Base-by-base conservation (phyloP, 2,888 invertebrate species). In the Endotricha flammealis region DNA sequence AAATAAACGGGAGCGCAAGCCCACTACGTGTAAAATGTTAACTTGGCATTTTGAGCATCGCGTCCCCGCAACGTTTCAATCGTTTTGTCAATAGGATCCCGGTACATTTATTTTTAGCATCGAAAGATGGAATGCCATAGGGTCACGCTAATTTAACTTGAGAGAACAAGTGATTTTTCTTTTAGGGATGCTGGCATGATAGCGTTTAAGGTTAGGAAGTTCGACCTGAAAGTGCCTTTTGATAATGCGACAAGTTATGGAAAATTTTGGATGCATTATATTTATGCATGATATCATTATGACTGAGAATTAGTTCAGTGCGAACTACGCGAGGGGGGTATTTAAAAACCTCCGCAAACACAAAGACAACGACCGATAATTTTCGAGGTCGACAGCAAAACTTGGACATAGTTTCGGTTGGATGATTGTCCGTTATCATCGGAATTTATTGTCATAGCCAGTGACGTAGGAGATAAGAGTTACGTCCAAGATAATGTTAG, bases 321-420 rank as follows among this genome's bases (percentile, higher is more conserved):
- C 13, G 27, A 28, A 23, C 10, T 22, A 7, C 31, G 27, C 28
- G 28, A 20, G 6, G 28, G 23, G 34, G 25, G 38, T 28, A 22
- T 30, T 37, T 48, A 51, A 70, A 73, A 74, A 57, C 59, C 67
- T 78, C 67, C 67, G 61, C 57, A 62, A 71, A 70, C 62, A 68
- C 37, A 49, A 52, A 60, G 73, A 66, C 77, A 72, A 74, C 65
- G 79, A 73, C 79, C 79, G 80, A 80, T 80, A 71, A 55, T 57
- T 50, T 66, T 71, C 61, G 70, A 77, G 71, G 70, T 68, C 65
- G 56, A 54, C 46, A 48, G 48, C 43, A 40, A 44, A 48, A 50
- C 53, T 22, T 47, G 50, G 53, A 60, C 62, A 64, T 55, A 57
- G 61, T 64, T 66, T 66, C 60, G 62, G 55, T 55, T 56, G 57